Evolutionary conservation across 1,140 invertebrate genomes (phyloP).

Genomic region (Drosophila micromelanica): DNA sequence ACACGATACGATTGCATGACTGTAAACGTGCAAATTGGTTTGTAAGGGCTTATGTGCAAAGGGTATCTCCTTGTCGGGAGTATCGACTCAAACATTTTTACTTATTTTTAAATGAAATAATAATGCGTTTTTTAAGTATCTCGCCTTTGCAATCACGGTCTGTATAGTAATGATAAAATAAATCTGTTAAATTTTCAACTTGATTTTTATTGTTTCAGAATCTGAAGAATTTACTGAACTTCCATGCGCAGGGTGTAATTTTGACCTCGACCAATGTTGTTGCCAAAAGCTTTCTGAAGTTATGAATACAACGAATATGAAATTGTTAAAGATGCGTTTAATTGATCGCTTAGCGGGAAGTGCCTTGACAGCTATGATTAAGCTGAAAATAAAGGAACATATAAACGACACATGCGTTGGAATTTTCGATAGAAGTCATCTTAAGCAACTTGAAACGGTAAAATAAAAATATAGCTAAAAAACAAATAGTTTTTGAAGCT

Average conservation of each 20-base stretch:
- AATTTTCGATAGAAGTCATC: slow-evolving; percentile 92
- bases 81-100: too few relatives aligned
- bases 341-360: slow-evolving; percentile 92
- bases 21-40: too few relatives aligned
- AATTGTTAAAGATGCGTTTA: slow-evolving; percentile 90
- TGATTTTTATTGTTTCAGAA: slow-evolving; percentile 65
- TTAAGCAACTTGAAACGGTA: slow-evolving; percentile 89
- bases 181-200: too few relatives aligned
- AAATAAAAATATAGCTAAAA: slow-evolving; percentile 11
- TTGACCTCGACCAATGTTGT: slow-evolving; percentile 89
- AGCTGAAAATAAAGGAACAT: slow-evolving; percentile 91
- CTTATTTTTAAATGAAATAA: too few relatives aligned
- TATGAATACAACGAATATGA: slow-evolving; percentile 92
- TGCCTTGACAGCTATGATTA: slow-evolving; percentile 92
- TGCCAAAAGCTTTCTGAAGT: slow-evolving; percentile 90
- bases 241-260: slow-evolving; percentile 89
- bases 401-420: slow-evolving; percentile 92
- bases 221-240: slow-evolving; percentile 86
- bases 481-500: too few relatives aligned
- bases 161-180: too few relatives aligned
- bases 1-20: too few relatives aligned
- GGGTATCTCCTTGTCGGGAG: too few relatives aligned
- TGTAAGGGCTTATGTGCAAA: too few relatives aligned
- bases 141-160: too few relatives aligned
- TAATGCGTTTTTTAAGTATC: too few relatives aligned